Percentiles rank a stretch among this genome's conserved stretches.
Conservation (phyloP, 2,113 vertebrate species). For the Brachyistius frenatus region DNA sequence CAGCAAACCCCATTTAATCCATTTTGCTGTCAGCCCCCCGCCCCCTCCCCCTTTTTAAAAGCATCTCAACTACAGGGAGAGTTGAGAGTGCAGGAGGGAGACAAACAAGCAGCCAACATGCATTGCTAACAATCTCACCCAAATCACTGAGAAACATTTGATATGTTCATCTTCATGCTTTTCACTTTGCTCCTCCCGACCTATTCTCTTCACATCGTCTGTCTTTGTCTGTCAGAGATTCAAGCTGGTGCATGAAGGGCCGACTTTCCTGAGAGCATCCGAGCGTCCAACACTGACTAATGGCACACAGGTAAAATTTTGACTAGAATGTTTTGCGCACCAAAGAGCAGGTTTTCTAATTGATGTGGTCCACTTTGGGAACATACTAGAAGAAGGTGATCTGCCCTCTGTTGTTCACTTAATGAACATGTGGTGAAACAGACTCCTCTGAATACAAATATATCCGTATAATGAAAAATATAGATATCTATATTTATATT, state of each 20-base stretch:
- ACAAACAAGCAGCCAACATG: slow-evolving; percentile 62
- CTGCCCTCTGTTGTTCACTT: slow-evolving; percentile 46
- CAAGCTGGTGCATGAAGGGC: background rate
- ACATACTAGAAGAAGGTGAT: slow-evolving; percentile 22
- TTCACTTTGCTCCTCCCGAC: slow-evolving; percentile 7
- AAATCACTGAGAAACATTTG: slow-evolving; percentile 34
- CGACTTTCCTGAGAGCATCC: slow-evolving; percentile 28
- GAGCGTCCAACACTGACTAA: slow-evolving; percentile 11
- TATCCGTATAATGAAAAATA: background rate
- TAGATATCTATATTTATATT: too few relatives aligned
- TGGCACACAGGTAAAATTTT: background rate
- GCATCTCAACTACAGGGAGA: slow-evolving; percentile 59
- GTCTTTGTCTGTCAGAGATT: slow-evolving; percentile 9
- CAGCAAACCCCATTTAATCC: slow-evolving; percentile 83
- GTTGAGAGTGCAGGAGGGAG: slow-evolving; percentile 59
- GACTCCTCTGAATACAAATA: background rate
- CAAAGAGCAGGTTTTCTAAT: slow-evolving; percentile 14
- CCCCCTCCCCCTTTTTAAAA: slow-evolving; percentile 45
- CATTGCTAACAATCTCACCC: slow-evolving; percentile 57
- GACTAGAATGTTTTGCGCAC: slow-evolving; percentile 31
- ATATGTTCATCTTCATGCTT: slow-evolving; percentile 22
- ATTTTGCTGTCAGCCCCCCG: slow-evolving; percentile 82
- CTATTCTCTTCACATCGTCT: slow-evolving; percentile 7
- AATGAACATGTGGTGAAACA: slow-evolving; percentile 32
- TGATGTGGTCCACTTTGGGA: slow-evolving; percentile 31